Evolutionary conservation across 2,797 vertebrate species (phyloP), one percentile per base, ranked within the genome.

Genomic region (Epinephelus malabaricus): DNA sequence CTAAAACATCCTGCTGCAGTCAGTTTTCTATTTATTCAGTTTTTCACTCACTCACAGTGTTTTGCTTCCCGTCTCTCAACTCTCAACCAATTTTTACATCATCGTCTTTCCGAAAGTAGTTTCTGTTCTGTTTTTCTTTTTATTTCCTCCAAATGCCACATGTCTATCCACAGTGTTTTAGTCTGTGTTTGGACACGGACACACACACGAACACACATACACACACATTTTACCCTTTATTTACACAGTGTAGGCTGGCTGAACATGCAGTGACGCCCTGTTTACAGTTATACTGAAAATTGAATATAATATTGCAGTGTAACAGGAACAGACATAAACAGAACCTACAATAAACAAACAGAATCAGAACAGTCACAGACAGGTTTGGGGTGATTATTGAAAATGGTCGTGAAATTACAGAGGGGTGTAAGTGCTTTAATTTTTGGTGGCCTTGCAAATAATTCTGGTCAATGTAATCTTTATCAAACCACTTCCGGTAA

Each of bases 101-200:
- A 40, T 82, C 75, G 21, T 80, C 55, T 79, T 80, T 76, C 56
- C 27, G 27, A 78, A 11, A 11, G 60, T 15, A 78, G 60, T 84
- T 84, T 83, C 76, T 62, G 49, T 81, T 86, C 78, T 79, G 69
- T 55, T 83, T 88, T 83, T 54, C 6, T 3, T 62, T 51, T 14
- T 1, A 19, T 73, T 74, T 54, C 18, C 25, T 21, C 43, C 25
- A 10, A 50, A 65, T 34, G 45, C 54, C 76, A 85, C 56, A 76
- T 56, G 58, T 51, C 62, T 14, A 50, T 72, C 54, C 30, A 50
- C 54, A 51, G 19, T 51, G 53, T 73, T 43, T 38, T 3, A 2
- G 30, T 30, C 27, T 45, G 49, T 49, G 45, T 58, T 65, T 60
- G 38, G 50, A 11, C 13, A 25, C 47, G n/a, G 34, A 34, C 10